Conservation (phyloP, 1,140 invertebrate species). For the Pomacea maculata region DNA sequence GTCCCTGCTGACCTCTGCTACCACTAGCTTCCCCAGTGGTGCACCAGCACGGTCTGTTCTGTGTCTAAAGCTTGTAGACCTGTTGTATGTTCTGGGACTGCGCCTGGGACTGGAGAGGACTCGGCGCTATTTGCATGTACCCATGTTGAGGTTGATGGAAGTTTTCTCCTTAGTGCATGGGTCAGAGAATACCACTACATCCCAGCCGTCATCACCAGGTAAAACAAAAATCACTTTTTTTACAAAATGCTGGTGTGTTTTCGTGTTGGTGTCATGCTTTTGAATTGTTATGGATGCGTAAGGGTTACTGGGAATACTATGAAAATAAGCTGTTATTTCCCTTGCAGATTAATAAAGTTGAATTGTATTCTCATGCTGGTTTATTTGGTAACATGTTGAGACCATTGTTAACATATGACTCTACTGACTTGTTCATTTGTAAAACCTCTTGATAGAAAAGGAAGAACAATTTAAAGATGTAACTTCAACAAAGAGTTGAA, state of each 20-base stretch:
- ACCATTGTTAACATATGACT: no score
- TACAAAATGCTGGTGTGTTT: no score
- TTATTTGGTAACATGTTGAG: no score
- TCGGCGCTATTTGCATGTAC: slow-evolving; percentile 77
- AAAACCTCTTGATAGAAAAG: no score
- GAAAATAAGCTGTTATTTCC: no score
- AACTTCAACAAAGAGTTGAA: no score
- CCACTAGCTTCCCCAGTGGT: slow-evolving; percentile 82
- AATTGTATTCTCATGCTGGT: no score
- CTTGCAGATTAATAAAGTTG: no score
- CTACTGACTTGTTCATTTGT: no score
- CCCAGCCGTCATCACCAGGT: slow-evolving; percentile 17
- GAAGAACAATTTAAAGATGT: no score
- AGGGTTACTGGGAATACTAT: no score
- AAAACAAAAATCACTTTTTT: not conserved
- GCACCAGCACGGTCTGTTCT: slow-evolving; percentile 76
- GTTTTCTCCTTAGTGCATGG: slow-evolving; percentile 82
- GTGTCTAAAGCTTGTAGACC: slow-evolving; percentile 82
- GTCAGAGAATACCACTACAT: not conserved
- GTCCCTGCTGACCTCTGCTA: slow-evolving; percentile 70
- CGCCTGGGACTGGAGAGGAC: slow-evolving; percentile 87
- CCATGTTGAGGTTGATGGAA: slow-evolving; percentile 82
- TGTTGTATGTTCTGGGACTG: slow-evolving; percentile 80
- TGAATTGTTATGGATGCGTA: no score
- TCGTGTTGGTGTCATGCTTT: not conserved